These are phyloP conservation scores for Porites lutea DNA, from an alignment of 64 coral and sea anemone species.

Conservation along the genomic window DNA sequence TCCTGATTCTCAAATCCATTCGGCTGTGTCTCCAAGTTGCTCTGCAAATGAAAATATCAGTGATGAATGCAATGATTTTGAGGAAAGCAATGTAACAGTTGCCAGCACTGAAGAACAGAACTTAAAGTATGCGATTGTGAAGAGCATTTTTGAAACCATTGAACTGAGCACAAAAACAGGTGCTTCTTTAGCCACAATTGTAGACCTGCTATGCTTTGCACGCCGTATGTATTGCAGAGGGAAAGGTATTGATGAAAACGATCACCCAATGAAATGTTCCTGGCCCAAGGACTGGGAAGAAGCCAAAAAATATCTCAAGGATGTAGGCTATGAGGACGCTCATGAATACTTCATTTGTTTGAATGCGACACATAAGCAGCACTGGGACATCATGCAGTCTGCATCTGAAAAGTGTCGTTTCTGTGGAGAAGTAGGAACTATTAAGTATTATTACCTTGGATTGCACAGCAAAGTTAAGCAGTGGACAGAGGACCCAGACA, in stretches of 20 bases:
- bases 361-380: constrained; percentile 2
- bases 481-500: neutral
- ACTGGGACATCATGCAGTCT: constrained; percentile 59
- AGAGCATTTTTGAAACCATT: constrained; percentile 31
- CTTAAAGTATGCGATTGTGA: constrained; percentile 36
- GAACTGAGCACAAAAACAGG: constrained; percentile 22
- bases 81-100: neutral
- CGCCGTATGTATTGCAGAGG: constrained; percentile 45
- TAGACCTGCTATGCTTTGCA: constrained; percentile 45
- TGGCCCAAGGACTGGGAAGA: constrained; percentile 40
- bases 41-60: neutral
- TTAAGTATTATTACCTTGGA: constrained; percentile 48
- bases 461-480: constrained; percentile 23
- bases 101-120: constrained; percentile 13
- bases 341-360: constrained; percentile 47
- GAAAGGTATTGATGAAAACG: constrained; percentile 39
- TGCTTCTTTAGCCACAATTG: constrained; percentile 26
- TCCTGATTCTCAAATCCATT: neutral
- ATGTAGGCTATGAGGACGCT: constrained; percentile 23
- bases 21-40: neutral
- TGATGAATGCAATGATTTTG: neutral
- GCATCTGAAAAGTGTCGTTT: constrained; percentile 17
- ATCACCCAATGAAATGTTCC: neutral
- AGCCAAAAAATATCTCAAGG: neutral
- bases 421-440: constrained; percentile 30